Evolutionary conservation across 2,888 invertebrate species (phyloP), one percentile per base, ranked within the genome.

Genomic region (Mesorhabditis belari): DNA sequence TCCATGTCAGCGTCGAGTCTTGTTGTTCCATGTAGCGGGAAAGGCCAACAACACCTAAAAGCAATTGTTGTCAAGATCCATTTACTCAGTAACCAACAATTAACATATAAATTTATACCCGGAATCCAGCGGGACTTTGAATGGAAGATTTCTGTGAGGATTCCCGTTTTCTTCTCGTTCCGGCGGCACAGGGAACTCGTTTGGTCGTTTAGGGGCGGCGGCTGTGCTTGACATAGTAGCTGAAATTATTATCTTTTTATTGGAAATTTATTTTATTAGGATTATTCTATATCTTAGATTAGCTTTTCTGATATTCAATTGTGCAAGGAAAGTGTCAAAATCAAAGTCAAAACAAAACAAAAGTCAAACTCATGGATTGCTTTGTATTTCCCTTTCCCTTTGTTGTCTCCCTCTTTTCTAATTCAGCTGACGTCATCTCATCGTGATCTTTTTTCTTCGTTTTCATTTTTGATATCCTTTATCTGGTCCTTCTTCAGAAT

Each of bases 321-420:
- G n/a, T n/a, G n/a, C n/a, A n/a, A n/a, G n/a, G n/a, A n/a, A n/a
- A 57, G 49, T 49, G 17, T 25, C 4, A 27, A 12, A 19, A 23
- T 4, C 19, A 35, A 25, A 4, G 17, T 26, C 51, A 12, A 12
- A n/a, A n/a, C 27, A 29, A 26, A 44, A 62, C 87, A 84, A 95
- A 95, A 76, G 98, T n/a, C n/a, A 85, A 83, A 98, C 98, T 83
- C 96, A 90, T 0, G 96, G 96, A 85, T 98, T 98, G 83, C 90
- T 91, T 69, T 90, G 89, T 81, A 93, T 93, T 82, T 95, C 94
- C 69, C 88, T 85, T 69, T 88, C 66, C 19, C 73, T 56, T 56
- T 66, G 64, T 49, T 63, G 68, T 85, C 59, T 59, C 57, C 24
- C 63, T 57, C 28, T 52, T 49, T 29, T 67, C 71, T 49, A 64